Base-by-base conservation (phyloP, 2,113 vertebrate species). In the Istiophorus platypterus region DNA sequence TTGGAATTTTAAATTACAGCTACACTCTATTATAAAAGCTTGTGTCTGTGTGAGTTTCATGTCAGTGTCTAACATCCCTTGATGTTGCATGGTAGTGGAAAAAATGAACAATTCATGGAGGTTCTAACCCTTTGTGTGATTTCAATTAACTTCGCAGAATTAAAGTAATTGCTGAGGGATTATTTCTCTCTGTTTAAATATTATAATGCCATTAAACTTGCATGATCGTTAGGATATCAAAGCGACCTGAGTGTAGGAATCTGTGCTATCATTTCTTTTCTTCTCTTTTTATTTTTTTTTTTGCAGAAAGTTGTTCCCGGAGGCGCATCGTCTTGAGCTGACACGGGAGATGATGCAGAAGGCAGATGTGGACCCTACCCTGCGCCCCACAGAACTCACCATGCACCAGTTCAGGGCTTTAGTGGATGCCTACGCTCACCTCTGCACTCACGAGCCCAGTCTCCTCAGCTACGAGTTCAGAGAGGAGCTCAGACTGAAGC, bases 221-320 rank as follows among this genome's bases (percentile, higher is more conserved):
- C 72, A 83, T 78, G 80, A 87, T 88, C 59, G 7, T 80, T 83
- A 80, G 63, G 85, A 86, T 88, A 89, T 91, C 83, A 91, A 90
- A 93, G 90, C 59, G 4, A 88, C 85, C 82, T 74, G 63, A 81
- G 52, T 24, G 47, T 18, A 31, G 20, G 37, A 71, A 81, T 78
- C 45, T 41, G 31, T 59, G 15, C 42, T 42, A 51, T 71, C 22
- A 18, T 58, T 57, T 88, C 73, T 42, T 45, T 10, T 45, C n/a
- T 42, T 78, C 26, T 34, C 24, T 24, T 68, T 3, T 66, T 76
- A n/a, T 29, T 26, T 5, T 34, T 34, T 4, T 0, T 15, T 92
- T 6, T 0, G 13, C 93, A 99, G 98, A 84, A 96, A 95, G 91
- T 82, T 99, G 88, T 99, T 99, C 92, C 98, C 98, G 0, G 96